A percentile compares a stretch with the other conserved stretches of the same genome.
Conservation (phyloP, 2,888 invertebrate species). For the Omphaloscelis lunosa region DNA sequence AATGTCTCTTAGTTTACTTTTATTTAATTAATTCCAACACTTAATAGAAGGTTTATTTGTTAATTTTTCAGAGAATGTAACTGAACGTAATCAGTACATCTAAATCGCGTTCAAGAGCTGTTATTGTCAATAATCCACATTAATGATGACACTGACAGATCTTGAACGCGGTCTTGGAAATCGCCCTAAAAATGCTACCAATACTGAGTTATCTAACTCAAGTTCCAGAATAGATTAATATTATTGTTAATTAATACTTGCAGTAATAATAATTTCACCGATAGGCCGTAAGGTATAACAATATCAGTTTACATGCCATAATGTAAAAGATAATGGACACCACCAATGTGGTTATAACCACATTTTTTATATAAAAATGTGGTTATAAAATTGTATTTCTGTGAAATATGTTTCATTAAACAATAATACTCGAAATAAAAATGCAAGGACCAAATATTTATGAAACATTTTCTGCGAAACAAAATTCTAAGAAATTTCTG, state of each 20-base stretch:
- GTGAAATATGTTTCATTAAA: too few species aligned
- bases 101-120: background rate
- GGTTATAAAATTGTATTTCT: too few species aligned
- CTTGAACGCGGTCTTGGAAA: background rate
- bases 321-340: background rate
- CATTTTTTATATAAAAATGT: too few species aligned
- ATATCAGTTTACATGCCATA: background rate
- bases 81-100: background rate
- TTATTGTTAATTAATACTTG: background rate
- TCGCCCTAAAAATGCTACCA: background rate
- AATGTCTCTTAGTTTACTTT: background rate
- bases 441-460: too few species aligned
- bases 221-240: background rate
- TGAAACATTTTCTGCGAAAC: too few species aligned
- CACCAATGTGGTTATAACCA: too few species aligned
- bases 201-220: background rate
- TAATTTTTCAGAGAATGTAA: background rate
- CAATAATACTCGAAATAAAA: too few species aligned
- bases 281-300: background rate
- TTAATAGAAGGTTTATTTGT: too few species aligned
- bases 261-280: background rate
- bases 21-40: too few species aligned
- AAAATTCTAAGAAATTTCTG: too few species aligned
- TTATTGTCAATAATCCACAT: background rate
- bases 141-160: background rate